These are phyloP conservation scores for Falco concolor DNA, from an alignment of 2,797 vertebrate genomes.

Conservation along the genomic window DNA sequence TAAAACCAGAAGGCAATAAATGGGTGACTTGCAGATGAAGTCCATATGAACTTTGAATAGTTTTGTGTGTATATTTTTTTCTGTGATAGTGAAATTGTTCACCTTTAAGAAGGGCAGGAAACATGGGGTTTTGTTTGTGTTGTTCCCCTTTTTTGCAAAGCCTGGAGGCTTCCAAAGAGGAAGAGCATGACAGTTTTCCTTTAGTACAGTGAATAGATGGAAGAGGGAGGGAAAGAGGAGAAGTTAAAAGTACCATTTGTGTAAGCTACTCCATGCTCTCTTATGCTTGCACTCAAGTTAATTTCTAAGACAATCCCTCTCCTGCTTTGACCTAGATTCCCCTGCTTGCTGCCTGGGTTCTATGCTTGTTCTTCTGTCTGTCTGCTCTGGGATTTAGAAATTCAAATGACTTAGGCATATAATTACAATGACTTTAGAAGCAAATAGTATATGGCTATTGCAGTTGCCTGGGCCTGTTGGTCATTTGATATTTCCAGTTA, in stretches of 20 bases:
- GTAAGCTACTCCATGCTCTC: not conserved
- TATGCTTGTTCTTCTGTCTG: not conserved
- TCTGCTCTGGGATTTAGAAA: not conserved
- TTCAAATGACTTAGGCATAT: not conserved
- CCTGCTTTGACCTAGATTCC: not conserved
- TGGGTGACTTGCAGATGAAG: not conserved
- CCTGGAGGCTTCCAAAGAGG: not conserved
- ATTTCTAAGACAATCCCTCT: not conserved
- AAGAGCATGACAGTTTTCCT: not conserved
- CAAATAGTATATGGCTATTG: not conserved
- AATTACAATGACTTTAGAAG: not conserved
- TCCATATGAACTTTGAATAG: not conserved
- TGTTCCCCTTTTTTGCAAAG: not conserved
- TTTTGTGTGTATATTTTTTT: not conserved
- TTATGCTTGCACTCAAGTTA: not conserved
- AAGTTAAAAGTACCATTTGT: not conserved
- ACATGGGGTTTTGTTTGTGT: fast-evolving
- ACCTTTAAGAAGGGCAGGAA: not conserved
- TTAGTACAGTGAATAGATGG: not conserved
- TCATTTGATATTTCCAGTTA: not conserved
- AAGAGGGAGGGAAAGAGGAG: not conserved
- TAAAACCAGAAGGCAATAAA: not conserved
- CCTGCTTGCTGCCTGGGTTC: not conserved
- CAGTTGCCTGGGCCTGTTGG: not conserved
- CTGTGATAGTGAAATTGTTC: not conserved